These are phyloP conservation scores for Catalaphyllia jardinei DNA, from an alignment of 64 coral and sea anemone species.

Conservation along the genomic window DNA sequence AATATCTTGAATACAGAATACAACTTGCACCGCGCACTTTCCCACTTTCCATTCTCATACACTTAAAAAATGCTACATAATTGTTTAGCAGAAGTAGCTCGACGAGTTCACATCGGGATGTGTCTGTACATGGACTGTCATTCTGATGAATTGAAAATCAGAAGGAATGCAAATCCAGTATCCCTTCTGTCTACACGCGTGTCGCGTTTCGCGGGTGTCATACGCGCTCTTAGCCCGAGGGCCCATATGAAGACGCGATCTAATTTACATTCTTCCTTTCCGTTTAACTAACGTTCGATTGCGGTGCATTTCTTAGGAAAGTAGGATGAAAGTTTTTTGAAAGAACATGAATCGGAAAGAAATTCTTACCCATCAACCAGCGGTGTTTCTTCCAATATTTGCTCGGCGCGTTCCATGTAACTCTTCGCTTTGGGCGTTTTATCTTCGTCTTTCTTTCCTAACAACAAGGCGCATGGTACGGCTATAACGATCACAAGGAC, in stretches of 20 bases:
- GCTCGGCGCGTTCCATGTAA: background rate
- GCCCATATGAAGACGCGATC: no score
- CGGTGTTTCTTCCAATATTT: constrained; percentile 57
- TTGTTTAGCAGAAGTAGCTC: no score
- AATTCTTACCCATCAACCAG: constrained; percentile 76
- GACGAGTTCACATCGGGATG: no score
- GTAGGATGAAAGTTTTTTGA: background rate
- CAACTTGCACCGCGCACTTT: background rate
- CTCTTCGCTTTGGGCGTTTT: background rate
- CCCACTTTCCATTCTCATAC: no score
- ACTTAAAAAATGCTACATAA: no score
- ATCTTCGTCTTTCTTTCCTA: background rate
- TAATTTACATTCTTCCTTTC: background rate
- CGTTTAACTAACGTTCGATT: background rate
- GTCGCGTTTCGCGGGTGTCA: no score
- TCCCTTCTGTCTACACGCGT: no score
- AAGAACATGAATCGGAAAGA: background rate
- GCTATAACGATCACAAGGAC: constrained; percentile 29
- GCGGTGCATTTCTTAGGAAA: background rate
- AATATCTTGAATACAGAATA: background rate
- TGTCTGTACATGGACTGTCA: no score
- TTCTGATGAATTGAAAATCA: no score
- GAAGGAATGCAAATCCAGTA: no score
- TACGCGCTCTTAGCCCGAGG: no score
- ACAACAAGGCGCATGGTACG: constrained; percentile 17